phyloP scores from a whole-genome alignment of 2,888 invertebrate species.

The Holacanthella duospinosa region DNA sequence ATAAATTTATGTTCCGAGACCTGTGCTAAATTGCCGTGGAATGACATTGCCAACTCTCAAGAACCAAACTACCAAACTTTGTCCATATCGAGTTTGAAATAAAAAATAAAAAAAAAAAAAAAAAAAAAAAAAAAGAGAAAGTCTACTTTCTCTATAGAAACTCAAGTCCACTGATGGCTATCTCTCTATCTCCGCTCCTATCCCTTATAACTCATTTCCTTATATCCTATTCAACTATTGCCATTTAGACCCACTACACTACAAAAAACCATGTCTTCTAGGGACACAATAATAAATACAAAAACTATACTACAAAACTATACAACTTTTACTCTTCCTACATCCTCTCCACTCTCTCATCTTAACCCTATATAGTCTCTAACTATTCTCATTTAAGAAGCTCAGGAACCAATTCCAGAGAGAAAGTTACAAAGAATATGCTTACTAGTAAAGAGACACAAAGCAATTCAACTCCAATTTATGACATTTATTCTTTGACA shows the following conservation, averaged over 20 bases:
- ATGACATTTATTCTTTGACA: background rate
- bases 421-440: no score
- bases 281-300: background rate
- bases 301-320: background rate
- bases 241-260: no score
- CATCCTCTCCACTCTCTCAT: no score
- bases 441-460: background rate
- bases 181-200: background rate
- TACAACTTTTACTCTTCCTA: no score
- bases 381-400: background rate
- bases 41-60: constrained; percentile 23
- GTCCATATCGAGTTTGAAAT: constrained; percentile 4
- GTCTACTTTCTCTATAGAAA: background rate
- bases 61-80: constrained; percentile 14
- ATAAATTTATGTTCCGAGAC: constrained; percentile 26
- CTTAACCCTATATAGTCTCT: no score
- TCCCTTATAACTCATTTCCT: background rate
- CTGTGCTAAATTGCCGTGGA: constrained; percentile 25
- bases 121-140: no score
- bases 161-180: background rate
- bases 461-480: background rate
- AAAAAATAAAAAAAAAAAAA: no score
- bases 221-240: no score
- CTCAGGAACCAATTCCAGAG: background rate
- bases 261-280: background rate